A percentile compares a stretch with the other conserved stretches of the same genome.
Evolutionary conservation across 1,140 invertebrate genomes (phyloP).

Genomic region (Magallana ariakensis): DNA sequence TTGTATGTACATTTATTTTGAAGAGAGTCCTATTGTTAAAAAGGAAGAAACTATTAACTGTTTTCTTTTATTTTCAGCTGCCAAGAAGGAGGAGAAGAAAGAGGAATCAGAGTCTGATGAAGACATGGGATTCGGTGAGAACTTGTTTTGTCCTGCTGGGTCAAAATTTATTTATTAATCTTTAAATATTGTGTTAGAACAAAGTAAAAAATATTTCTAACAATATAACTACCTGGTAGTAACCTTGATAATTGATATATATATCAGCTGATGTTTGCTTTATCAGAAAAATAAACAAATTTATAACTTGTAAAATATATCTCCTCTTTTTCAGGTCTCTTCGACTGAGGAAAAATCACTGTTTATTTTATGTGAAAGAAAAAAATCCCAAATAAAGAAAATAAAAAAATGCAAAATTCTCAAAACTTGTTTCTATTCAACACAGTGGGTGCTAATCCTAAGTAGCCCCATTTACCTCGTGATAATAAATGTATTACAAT

Average conservation of each 20-base stretch:
- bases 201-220: background rate
- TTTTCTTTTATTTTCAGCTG: constrained; percentile 58
- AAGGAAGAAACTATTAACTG: background rate
- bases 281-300: background rate
- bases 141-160: background rate
- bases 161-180: background rate
- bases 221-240: too few relatives aligned
- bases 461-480: too few relatives aligned
- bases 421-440: too few relatives aligned
- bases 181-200: too few relatives aligned
- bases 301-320: background rate
- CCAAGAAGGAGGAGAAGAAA: constrained; percentile 87
- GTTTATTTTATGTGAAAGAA: constrained; percentile 1
- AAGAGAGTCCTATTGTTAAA: too few relatives aligned
- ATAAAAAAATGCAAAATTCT: background rate
- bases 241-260: background rate
- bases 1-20: too few relatives aligned
- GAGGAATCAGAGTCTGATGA: constrained; percentile 91
- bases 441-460: too few relatives aligned
- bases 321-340: constrained; percentile 65
- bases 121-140: constrained; percentile 92
- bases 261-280: background rate
- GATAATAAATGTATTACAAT: too few relatives aligned
- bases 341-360: constrained; percentile 57
- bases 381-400: constrained; percentile 15